Percentiles rank a stretch among this genome's conserved stretches.
phyloP scores from a whole-genome alignment of 2,888 invertebrate genomes.

The Temnothorax unifasciatus region DNA sequence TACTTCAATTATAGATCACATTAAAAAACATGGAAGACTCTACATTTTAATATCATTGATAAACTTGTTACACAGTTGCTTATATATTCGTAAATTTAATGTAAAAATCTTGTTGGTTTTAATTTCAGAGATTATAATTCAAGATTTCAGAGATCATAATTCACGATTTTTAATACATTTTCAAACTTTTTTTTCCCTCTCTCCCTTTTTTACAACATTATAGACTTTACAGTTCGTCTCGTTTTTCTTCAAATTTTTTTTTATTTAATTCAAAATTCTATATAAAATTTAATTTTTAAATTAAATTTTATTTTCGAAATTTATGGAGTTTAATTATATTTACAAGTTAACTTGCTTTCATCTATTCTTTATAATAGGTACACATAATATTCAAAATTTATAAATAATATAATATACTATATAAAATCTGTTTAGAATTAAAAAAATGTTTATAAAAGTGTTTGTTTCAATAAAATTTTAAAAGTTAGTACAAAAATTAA shows the following conservation, averaged over 20 bases:
- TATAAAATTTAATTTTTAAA: no score
- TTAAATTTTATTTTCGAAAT: no score
- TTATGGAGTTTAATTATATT: no score
- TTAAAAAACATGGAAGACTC: no score
- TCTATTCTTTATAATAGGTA: no score
- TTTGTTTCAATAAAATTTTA: neutral
- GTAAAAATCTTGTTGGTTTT: neutral
- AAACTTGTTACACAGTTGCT: no score
- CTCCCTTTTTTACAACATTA: neutral
- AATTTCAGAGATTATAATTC: no score
- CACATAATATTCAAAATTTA: no score
- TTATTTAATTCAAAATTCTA: neutral
- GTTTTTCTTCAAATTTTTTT: neutral
- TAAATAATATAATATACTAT: neutral
- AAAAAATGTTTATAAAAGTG: neutral
- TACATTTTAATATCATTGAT: no score
- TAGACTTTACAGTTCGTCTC: neutral
- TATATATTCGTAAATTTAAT: neutral
- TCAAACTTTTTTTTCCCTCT: neutral
- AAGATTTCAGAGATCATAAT: neutral
- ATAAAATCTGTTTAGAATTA: neutral
- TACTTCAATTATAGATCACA: no score
- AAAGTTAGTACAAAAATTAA: neutral
- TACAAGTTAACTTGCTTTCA: no score
- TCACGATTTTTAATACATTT: neutral